Conservation (phyloP, 2,113 vertebrate species). For the Beaufortia kweichowensis region DNA sequence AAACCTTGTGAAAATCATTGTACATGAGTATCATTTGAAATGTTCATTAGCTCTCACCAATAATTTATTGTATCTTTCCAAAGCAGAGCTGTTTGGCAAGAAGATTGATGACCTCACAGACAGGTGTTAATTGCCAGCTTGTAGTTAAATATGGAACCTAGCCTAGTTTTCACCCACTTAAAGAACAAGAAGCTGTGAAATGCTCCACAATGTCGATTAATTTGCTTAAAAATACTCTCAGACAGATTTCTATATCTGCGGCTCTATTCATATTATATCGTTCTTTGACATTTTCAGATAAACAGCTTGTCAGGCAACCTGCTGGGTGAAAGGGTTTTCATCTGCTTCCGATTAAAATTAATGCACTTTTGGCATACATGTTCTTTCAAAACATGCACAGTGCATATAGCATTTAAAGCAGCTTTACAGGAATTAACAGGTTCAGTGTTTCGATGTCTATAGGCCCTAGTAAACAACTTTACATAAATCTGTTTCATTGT, state of each 20-base stretch:
- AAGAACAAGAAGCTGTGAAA: not conserved
- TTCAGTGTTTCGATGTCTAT: too few relatives aligned
- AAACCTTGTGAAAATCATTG: not conserved
- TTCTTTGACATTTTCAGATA: not conserved
- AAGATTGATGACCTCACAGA: slow-evolving; percentile 34
- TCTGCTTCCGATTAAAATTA: not conserved
- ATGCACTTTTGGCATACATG: too few relatives aligned
- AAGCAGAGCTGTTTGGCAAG: not conserved
- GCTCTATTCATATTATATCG: not conserved
- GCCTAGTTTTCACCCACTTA: slow-evolving; percentile 24
- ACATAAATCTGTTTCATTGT: too few relatives aligned
- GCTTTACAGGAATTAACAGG: too few relatives aligned
- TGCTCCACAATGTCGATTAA: slow-evolving; percentile 1
- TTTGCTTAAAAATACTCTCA: not conserved
- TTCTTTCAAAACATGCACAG: too few relatives aligned
- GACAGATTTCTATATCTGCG: not conserved
- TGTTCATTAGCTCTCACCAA: not conserved
- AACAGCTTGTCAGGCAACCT: not conserved
- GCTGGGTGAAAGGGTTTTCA: not conserved
- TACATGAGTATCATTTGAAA: too few relatives aligned
- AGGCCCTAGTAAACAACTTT: too few relatives aligned
- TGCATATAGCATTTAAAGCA: too few relatives aligned
- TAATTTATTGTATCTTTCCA: not conserved
- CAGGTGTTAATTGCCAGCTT: slow-evolving; percentile 43
- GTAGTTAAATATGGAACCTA: slow-evolving; percentile 30